Base-by-base conservation (phyloP, 2,113 vertebrate species). In the Larimichthys crocea region DNA sequence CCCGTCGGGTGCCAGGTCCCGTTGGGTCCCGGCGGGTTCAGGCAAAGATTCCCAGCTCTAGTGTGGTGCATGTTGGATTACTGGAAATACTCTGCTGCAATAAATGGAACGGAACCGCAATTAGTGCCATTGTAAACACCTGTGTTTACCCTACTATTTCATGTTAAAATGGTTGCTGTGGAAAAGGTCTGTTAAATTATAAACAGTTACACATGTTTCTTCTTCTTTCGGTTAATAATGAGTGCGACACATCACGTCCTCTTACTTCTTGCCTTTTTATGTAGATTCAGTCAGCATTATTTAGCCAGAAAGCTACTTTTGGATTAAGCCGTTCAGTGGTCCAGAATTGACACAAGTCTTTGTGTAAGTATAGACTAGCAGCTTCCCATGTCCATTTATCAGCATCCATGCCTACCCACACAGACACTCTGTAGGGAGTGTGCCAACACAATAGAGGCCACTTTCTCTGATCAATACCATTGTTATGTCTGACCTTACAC, bases 391-490 rank as follows among this genome's bases (percentile, higher is more conserved):
- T 72, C 72, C 85, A 87, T 88, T 80, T 31, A 87, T 86, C 89
- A 89, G 74, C 87, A 83, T 89, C 77, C 70, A 71, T 15, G 65
- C 79, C 75, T 84, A 17, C 86, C 84, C 79, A 89, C 89, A 88
- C 88, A 67, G 46, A 72, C 72, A 71, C 88, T 85, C 85, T 85
- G 78, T 74, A 85, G 89, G 87, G 88, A 92, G 83, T 65, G 86
- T 92, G 88, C 81, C 90, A 60, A 65, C 74, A 93, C 91, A 92
- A 92, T 89, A 40, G 42, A 76, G 76, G 69, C 86, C 79, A 85
- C 78, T 89, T 89, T 88, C 82, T 49, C 80, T 79, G 68, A 91
- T 94, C 87, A 88, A 91, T 91, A 90, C 75, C 63, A 91, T 91
- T 92, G 91, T 92, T 86, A 17, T 22, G 70, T 79, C 40, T n/a